These are phyloP conservation scores for Pectinophora gossypiella DNA, from an alignment of 1,140 invertebrate species.

Conservation along the genomic window DNA sequence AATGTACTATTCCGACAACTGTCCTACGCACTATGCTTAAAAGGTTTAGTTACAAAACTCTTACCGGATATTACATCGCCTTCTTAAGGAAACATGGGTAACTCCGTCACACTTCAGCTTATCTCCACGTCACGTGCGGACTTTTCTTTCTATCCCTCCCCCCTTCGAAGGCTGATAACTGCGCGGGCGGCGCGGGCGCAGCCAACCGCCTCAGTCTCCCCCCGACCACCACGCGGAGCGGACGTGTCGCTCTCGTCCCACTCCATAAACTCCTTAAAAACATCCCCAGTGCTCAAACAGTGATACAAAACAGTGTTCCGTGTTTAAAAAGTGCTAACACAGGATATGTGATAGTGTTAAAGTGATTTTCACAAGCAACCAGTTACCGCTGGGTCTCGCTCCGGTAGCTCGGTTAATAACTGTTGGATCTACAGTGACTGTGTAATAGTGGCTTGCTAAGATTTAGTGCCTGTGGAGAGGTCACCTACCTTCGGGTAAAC, in stretches of 20 bases:
- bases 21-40: too few species aligned
- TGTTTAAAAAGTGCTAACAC: slow-evolving; percentile 17
- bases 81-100: too few species aligned
- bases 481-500: slow-evolving; percentile 59
- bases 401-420: slow-evolving; percentile 62
- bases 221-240: slow-evolving; percentile 24
- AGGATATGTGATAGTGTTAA: slow-evolving; percentile 11
- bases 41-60: too few species aligned
- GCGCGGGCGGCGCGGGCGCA: slow-evolving; percentile 53
- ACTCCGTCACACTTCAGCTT: too few species aligned
- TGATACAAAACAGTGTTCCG: slow-evolving; percentile 25
- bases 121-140: slow-evolving; percentile 59
- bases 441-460: slow-evolving; percentile 61
- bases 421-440: slow-evolving; percentile 58
- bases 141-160: slow-evolving; percentile 49
- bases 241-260: slow-evolving; percentile 28
- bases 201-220: slow-evolving; percentile 43
- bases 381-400: slow-evolving; percentile 56
- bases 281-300: slow-evolving; percentile 27
- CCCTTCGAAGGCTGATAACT: slow-evolving; percentile 64
- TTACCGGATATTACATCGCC: too few species aligned
- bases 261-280: slow-evolving; percentile 2
- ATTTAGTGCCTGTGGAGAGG: slow-evolving; percentile 61
- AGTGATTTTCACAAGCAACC: slow-evolving; percentile 17
- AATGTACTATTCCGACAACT: too few species aligned